Percentiles rank a stretch among this genome's conserved stretches.
Evolutionary conservation across 2,113 vertebrate genomes (phyloP).

Genomic region (Rafetus swinhoei): DNA sequence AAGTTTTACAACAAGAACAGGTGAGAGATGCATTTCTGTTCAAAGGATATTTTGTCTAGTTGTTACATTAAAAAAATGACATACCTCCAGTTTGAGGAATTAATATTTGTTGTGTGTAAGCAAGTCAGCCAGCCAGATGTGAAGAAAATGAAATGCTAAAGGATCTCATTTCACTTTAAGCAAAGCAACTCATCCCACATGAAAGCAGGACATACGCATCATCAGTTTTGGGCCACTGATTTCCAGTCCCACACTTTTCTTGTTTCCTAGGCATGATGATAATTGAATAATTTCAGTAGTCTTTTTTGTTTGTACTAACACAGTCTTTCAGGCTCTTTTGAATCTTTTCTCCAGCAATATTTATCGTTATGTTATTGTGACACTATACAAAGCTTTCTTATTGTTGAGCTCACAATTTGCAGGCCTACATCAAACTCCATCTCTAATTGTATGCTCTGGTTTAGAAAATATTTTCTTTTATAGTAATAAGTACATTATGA

Average conservation of each 20-base stretch:
- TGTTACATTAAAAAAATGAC: not conserved
- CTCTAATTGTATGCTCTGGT: not conserved
- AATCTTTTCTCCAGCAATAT: not conserved
- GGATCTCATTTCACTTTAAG: not conserved
- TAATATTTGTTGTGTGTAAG: not conserved
- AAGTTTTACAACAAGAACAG: not conserved
- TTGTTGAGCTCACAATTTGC: not conserved
- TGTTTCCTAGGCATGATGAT: not conserved
- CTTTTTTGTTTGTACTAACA: not conserved
- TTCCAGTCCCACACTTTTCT: not conserved
- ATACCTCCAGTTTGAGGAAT: not conserved
- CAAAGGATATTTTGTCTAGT: not conserved
- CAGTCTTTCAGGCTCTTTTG: not conserved
- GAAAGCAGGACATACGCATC: not conserved
- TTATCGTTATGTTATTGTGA: not conserved
- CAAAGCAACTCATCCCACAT: not conserved
- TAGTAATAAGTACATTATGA: not conserved
- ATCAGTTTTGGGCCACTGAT: not conserved
- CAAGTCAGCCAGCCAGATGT: fast-evolving
- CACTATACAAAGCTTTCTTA: not conserved
- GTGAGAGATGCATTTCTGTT: not conserved
- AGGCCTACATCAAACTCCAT: not conserved
- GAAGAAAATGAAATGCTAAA: not conserved
- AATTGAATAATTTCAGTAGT: not conserved
- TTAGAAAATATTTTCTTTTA: not conserved